Conservation (phyloP, 2,113 vertebrate species). For the Phyllostomus hastatus region DNA sequence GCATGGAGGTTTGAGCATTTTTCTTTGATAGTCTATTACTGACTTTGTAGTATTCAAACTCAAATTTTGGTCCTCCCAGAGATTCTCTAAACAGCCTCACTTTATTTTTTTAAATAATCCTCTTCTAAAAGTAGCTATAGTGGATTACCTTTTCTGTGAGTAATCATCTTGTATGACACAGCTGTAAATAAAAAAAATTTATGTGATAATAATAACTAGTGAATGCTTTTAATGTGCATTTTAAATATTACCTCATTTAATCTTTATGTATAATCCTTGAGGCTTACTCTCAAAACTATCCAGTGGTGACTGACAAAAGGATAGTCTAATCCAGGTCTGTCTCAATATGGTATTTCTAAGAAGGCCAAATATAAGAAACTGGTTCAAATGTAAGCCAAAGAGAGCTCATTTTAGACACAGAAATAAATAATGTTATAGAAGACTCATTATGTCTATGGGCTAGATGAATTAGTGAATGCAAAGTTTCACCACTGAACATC, state of each 20-base stretch:
- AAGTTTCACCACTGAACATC: neutral
- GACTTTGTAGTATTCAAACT: neutral
- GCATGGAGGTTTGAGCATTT: neutral
- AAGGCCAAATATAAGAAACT: neutral
- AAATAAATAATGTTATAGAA: slow-evolving; percentile 6
- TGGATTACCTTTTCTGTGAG: neutral
- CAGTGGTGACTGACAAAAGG: neutral
- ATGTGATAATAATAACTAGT: neutral
- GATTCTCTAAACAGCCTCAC: neutral
- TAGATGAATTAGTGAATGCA: neutral
- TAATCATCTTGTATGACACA: neutral
- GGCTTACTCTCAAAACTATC: neutral
- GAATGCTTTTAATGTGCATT: neutral
- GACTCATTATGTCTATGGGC: neutral
- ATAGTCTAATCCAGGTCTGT: neutral
- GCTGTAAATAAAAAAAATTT: neutral
- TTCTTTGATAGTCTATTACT: neutral
- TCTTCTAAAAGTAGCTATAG: neutral
- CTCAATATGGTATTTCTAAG: neutral
- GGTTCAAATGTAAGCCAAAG: neutral
- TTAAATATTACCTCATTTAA: neutral
- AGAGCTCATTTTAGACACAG: neutral
- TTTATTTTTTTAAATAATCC: neutral
- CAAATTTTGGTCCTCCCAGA: neutral
- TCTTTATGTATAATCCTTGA: neutral